Conservation (phyloP, 2,888 invertebrate species). For the Ectobius pallidus region DNA sequence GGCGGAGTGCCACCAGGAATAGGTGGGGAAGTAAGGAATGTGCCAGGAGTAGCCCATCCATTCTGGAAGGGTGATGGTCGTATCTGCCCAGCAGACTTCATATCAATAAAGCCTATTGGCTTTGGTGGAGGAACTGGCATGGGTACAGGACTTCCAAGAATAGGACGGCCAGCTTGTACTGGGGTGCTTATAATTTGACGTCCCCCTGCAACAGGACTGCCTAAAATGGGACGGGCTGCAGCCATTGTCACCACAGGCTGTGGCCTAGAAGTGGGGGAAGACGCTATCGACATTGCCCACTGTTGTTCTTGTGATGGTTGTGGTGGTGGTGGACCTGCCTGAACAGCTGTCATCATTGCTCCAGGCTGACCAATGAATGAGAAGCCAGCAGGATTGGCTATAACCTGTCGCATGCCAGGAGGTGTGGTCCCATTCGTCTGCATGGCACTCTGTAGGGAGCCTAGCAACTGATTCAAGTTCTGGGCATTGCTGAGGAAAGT, state of each 20-base stretch:
- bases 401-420: conserved; percentile 39
- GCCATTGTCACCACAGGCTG: conserved; percentile 43
- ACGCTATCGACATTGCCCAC: conserved; percentile 29
- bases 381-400: conserved; percentile 45
- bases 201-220: conserved; percentile 45
- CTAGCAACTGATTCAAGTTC: conserved; percentile 51
- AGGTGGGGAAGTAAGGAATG: conserved; percentile 40
- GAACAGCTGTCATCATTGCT: conserved; percentile 40
- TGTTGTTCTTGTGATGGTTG: conserved; percentile 27
- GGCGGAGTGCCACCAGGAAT: conserved; percentile 43
- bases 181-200: conserved; percentile 46
- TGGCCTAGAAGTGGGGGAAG: conserved; percentile 27
- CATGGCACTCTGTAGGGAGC: conserved; percentile 45
- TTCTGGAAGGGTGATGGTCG: conserved; percentile 37
- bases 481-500: conserved; percentile 52
- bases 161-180: conserved; percentile 36
- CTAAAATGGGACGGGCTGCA: conserved; percentile 47
- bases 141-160: conserved; percentile 44
- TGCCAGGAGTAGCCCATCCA: conserved; percentile 40
- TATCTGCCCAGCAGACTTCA: conserved; percentile 40
- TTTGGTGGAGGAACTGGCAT: conserved; percentile 42
- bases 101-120: conserved; percentile 43
- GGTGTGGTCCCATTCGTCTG: conserved; percentile 40
- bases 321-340: conserved; percentile 25
- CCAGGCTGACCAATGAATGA: conserved; percentile 33